These are phyloP conservation scores for Cyclina sinensis DNA, from an alignment of 1,140 invertebrate species.

Conservation along the genomic window DNA sequence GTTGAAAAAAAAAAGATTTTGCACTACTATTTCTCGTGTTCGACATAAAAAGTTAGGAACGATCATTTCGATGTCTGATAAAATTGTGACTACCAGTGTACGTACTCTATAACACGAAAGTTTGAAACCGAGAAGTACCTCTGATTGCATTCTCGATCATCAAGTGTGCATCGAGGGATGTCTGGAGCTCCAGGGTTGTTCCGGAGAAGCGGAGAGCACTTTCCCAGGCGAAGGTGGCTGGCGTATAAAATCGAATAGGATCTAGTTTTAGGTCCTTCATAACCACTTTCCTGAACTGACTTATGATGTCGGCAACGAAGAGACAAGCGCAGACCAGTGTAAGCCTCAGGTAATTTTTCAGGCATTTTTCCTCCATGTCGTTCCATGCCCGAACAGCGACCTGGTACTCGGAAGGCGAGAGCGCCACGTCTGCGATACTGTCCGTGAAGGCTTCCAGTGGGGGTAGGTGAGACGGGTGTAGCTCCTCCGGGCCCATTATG, in stretches of 20 bases:
- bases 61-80: no score
- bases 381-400: neutral
- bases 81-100: no score
- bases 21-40: no score
- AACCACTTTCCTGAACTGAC: neutral
- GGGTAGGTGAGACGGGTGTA: neutral
- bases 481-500: neutral
- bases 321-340: neutral
- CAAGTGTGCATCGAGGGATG: neutral
- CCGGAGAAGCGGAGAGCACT: neutral
- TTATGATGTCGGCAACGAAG: neutral
- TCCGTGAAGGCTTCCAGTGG: neutral
- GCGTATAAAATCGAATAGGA: neutral
- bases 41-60: no score
- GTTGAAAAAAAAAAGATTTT: no score
- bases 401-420: neutral
- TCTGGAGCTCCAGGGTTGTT: neutral
- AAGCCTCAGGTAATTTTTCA: neutral
- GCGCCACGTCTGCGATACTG: neutral
- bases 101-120: no score
- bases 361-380: neutral
- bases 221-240: neutral
- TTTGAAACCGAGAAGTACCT: neutral
- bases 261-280: neutral
- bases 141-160: conserved; percentile 4